Evolutionary conservation across 2,797 vertebrate genomes (phyloP).

Genomic region (Sebastes elongatus): DNA sequence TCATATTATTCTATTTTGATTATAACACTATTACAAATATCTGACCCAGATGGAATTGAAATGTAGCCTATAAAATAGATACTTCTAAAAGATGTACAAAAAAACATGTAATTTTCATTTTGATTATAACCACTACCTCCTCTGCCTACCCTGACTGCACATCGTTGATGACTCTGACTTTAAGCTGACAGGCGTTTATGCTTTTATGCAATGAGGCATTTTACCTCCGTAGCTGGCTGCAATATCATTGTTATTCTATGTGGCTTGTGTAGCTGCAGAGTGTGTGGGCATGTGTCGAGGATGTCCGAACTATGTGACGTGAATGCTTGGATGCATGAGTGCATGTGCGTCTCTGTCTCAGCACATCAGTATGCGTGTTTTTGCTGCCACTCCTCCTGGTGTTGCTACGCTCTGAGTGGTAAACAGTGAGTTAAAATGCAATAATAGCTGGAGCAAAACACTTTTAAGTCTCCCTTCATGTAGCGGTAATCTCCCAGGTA

Average conservation of each 20-base stretch:
- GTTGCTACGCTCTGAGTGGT: background rate
- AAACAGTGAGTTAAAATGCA: slow-evolving; percentile 33
- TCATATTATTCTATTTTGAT: background rate
- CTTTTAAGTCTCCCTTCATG: slow-evolving; percentile 27
- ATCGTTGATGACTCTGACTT: background rate
- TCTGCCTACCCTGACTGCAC: background rate
- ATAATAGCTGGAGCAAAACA: slow-evolving; percentile 22
- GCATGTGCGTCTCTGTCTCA: background rate
- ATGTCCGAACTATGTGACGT: slow-evolving; percentile 11
- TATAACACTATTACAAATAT: background rate
- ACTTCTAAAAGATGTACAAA: background rate
- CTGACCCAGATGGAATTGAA: background rate
- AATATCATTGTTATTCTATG: slow-evolving; percentile 44
- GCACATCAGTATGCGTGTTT: background rate
- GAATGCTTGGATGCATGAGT: slow-evolving; percentile 7
- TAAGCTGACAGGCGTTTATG: slow-evolving; percentile 44
- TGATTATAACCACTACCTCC: background rate
- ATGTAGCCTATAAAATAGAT: background rate
- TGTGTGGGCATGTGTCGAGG: background rate
- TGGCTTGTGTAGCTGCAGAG: slow-evolving; percentile 8
- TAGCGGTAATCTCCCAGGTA: slow-evolving; percentile 22
- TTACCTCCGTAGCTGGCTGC: slow-evolving; percentile 15
- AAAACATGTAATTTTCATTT: background rate
- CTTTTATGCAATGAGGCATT: slow-evolving; percentile 12
- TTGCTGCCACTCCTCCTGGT: background rate